These are phyloP conservation scores for Bubo scandiacus DNA, from an alignment of 2,113 vertebrate genomes.

Conservation along the genomic window DNA sequence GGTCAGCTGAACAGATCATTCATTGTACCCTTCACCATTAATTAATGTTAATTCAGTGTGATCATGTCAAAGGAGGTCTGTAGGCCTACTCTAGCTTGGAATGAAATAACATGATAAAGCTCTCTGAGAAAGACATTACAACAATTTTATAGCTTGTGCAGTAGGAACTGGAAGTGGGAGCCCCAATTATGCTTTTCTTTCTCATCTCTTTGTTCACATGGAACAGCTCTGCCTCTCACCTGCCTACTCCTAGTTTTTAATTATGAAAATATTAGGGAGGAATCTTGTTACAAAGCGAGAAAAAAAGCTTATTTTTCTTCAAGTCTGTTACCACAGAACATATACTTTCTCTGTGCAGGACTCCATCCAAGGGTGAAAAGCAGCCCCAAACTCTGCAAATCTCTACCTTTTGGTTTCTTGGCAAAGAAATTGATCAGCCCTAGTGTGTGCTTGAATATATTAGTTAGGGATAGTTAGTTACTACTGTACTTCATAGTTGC, in stretches of 20 bases:
- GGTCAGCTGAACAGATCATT: neutral
- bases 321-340: neutral
- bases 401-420: neutral
- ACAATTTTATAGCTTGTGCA: neutral
- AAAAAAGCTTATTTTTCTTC: slow-evolving; percentile 8
- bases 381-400: neutral
- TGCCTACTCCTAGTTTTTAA: slow-evolving; percentile 35
- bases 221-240: slow-evolving; percentile 39
- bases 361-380: neutral
- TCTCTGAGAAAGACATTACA: neutral
- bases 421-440: neutral
- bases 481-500: neutral
- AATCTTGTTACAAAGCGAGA: slow-evolving; percentile 2
- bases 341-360: neutral
- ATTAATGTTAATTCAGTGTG: neutral
- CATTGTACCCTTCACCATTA: neutral
- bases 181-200: neutral
- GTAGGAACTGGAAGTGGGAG: slow-evolving; percentile 28
- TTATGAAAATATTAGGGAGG: slow-evolving; percentile 41
- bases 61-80: neutral
- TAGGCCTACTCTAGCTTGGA: neutral
- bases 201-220: slow-evolving; percentile 23
- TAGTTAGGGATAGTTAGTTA: neutral
- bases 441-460: neutral
- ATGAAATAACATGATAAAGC: neutral